phyloP scores from a whole-genome alignment of 2,888 invertebrate species.

The Plusia festucae region DNA sequence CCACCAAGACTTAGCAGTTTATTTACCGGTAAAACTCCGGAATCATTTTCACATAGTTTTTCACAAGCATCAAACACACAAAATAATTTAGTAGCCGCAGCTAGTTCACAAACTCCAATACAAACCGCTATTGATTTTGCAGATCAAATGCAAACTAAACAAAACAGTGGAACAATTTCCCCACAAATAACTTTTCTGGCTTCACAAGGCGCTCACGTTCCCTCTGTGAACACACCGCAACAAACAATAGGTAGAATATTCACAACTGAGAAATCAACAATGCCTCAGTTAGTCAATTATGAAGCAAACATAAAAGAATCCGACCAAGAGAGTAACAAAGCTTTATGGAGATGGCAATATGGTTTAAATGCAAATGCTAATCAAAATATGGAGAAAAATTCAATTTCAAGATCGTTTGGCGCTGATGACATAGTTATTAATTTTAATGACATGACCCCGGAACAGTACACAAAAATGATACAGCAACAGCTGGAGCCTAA shows the following conservation, averaged over 20 bases:
- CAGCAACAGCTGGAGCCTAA: constrained; percentile 71
- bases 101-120: constrained; percentile 74
- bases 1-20: constrained; percentile 70
- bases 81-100: constrained; percentile 74
- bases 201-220: constrained; percentile 83
- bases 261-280: constrained; percentile 75
- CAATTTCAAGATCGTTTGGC: constrained; percentile 82
- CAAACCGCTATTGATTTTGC: constrained; percentile 73
- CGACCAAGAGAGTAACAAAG: constrained; percentile 80
- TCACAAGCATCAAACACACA: constrained; percentile 71
- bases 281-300: constrained; percentile 84
- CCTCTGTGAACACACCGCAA: constrained; percentile 70
- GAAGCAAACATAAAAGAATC: constrained; percentile 76
- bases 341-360: constrained; percentile 86
- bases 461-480: constrained; percentile 81
- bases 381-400: constrained; percentile 75
- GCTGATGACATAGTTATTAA: constrained; percentile 83
- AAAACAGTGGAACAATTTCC: constrained; percentile 75
- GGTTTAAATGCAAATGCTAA: constrained; percentile 76
- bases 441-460: constrained; percentile 82
- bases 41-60: constrained; percentile 84
- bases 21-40: constrained; percentile 84
- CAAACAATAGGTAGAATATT: constrained; percentile 74
- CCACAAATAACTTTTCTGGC: constrained; percentile 86
- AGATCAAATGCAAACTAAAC: constrained; percentile 75